Evolutionary conservation across 2,113 vertebrate species (phyloP).

Genomic region (Danionella cerebrum): DNA sequence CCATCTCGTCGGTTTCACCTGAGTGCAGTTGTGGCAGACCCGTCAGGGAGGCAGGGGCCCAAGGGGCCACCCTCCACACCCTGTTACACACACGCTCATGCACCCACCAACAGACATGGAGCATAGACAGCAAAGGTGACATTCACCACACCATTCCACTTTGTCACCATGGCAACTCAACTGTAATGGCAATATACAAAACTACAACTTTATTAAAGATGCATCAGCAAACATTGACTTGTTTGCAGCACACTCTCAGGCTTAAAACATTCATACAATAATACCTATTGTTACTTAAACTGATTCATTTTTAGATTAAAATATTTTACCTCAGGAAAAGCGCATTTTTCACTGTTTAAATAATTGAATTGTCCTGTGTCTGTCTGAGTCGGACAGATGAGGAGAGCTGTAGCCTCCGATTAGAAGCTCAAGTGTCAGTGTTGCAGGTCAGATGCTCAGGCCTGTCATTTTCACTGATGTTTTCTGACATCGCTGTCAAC

Average conservation of each 20-base stretch:
- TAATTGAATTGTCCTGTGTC: constrained; percentile 71
- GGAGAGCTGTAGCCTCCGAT: constrained; percentile 76
- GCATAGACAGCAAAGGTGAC: constrained; percentile 21
- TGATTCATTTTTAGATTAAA: not conserved
- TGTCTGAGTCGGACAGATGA: constrained; percentile 62
- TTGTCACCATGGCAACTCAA: constrained; percentile 10
- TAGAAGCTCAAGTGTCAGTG: constrained; percentile 67
- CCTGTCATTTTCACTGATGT: constrained; percentile 64
- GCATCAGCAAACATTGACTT: not conserved
- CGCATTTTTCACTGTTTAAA: constrained; percentile 70
- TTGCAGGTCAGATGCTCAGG: constrained; percentile 54
- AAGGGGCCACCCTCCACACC: constrained; percentile 20
- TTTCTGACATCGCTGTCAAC: constrained; percentile 67
- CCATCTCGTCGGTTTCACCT: constrained; percentile 33
- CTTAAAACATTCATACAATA: too few species aligned
- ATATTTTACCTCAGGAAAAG: not conserved
- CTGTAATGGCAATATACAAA: constrained; percentile 3
- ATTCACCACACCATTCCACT: constrained; percentile 17
- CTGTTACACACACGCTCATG: constrained; percentile 2
- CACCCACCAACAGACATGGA: constrained; percentile 10
- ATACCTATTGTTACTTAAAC: too few species aligned
- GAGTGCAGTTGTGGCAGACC: constrained; percentile 34
- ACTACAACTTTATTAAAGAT: not conserved
- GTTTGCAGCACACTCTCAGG: not conserved
- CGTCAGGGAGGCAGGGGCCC: constrained; percentile 24